These are phyloP conservation scores for Aradophagus sp. DNA, from an alignment of 1,140 invertebrate species.

Conservation along the genomic window DNA sequence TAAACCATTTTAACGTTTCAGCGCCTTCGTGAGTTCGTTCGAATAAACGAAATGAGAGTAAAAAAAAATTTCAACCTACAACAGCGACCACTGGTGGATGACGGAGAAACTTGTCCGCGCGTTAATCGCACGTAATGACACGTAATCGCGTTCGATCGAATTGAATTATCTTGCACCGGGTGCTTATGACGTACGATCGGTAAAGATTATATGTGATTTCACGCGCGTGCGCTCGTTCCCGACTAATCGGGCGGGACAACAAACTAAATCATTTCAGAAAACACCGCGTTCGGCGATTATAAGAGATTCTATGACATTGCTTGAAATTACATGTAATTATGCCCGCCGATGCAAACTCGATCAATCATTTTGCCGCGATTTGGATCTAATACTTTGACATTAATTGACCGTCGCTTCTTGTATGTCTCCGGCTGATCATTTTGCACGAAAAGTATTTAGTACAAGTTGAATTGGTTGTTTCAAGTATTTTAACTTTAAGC, in stretches of 20 bases:
- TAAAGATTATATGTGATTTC: conserved; percentile 44
- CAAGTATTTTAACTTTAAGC: too few relatives aligned
- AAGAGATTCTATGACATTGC: conserved; percentile 40
- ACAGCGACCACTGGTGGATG: too few relatives aligned
- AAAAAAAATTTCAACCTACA: too few relatives aligned
- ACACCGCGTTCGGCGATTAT: conserved; percentile 8
- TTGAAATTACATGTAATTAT: conserved; percentile 36
- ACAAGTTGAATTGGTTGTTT: too few relatives aligned
- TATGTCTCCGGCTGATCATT: too few relatives aligned
- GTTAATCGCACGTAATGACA: conserved; percentile 37
- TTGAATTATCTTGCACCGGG: conserved; percentile 37
- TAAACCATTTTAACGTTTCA: conserved; percentile 31
- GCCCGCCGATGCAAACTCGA: not conserved
- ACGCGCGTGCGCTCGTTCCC: conserved; percentile 31
- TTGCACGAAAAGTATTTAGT: too few relatives aligned
- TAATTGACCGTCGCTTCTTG: not conserved
- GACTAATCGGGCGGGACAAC: conserved; percentile 23
- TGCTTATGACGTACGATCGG: conserved; percentile 37
- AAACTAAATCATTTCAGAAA: conserved; percentile 33
- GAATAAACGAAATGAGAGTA: too few relatives aligned
- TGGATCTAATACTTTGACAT: too few relatives aligned
- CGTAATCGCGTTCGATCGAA: conserved; percentile 46
- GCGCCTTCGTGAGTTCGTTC: too few relatives aligned
- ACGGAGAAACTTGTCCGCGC: conserved; percentile 33
- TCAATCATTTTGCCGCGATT: conserved; percentile 23